These are phyloP conservation scores for Amiota mariae DNA, from an alignment of 2,888 invertebrate genomes.

Conservation along the genomic window DNA sequence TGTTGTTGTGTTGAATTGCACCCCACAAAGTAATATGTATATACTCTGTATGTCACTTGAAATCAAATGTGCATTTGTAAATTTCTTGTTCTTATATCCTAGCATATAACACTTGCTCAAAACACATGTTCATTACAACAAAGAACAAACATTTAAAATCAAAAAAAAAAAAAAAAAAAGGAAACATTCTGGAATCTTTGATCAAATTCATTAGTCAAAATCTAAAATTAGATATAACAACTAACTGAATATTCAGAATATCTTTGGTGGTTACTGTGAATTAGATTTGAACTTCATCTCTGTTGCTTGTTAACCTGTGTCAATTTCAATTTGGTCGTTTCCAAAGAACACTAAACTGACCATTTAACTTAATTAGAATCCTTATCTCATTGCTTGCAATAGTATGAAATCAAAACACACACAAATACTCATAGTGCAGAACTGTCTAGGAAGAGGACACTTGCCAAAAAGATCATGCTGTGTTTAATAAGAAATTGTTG, in stretches of 20 bases:
- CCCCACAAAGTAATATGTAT: not conserved
- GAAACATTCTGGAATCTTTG: too few species aligned
- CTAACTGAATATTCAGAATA: not conserved
- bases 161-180: not conserved
- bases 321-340: slow-evolving; percentile 16
- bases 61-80: not conserved
- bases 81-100: slow-evolving; percentile 48
- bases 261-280: too few species aligned
- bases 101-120: not conserved
- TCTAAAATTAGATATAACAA: slow-evolving; percentile 36
- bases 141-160: slow-evolving; percentile 38
- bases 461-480: slow-evolving; percentile 10
- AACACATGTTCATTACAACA: not conserved
- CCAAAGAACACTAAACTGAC: slow-evolving; percentile 27
- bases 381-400: slow-evolving; percentile 46
- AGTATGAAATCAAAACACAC: not conserved
- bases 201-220: slow-evolving; percentile 6
- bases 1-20: not conserved
- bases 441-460: not conserved
- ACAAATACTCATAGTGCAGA: not conserved
- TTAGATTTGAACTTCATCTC: too few species aligned
- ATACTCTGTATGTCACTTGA: slow-evolving; percentile 11
- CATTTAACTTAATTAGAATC: slow-evolving; percentile 63
- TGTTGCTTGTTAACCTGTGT: slow-evolving; percentile 15
- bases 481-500: not conserved